These are phyloP conservation scores for Himalopsyche tibetana DNA, from an alignment of 2,888 invertebrate species.

Conservation along the genomic window DNA sequence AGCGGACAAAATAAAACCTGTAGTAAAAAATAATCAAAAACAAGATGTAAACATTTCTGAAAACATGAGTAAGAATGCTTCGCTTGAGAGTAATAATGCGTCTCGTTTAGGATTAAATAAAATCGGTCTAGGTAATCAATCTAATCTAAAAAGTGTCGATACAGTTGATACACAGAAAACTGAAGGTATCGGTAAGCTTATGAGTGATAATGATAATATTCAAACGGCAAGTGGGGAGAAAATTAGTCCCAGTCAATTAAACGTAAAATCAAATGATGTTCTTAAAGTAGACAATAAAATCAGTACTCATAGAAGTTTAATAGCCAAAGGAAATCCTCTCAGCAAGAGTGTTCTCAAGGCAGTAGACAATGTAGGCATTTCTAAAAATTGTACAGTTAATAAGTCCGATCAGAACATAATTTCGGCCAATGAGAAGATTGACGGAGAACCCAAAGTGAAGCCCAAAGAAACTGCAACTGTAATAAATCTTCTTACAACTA, in stretches of 20 bases:
- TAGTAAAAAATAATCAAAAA: not conserved
- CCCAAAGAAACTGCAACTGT: not conserved
- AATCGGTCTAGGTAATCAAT: not conserved
- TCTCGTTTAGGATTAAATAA: constrained; percentile 29
- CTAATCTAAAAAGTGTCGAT: not conserved
- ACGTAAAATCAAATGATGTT: not conserved
- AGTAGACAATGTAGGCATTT: not conserved
- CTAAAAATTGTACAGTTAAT: not conserved
- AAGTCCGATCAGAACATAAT: not conserved
- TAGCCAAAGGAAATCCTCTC: not conserved
- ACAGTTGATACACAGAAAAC: not conserved
- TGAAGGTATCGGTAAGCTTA: not conserved
- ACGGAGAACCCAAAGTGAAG: not conserved
- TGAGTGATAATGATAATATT: not conserved
- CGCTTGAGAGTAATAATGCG: not conserved
- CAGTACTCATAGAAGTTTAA: not conserved
- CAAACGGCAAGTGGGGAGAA: not conserved
- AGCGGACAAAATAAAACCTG: not conserved
- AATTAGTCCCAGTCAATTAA: not conserved
- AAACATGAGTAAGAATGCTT: not conserved
- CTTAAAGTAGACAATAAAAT: not conserved
- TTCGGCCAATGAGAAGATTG: not conserved
- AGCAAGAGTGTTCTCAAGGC: not conserved
- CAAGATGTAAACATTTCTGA: not conserved
- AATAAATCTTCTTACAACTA: not conserved